phyloP scores from a whole-genome alignment of 1,140 invertebrate genomes.

The Paraescarpia echinospica region DNA sequence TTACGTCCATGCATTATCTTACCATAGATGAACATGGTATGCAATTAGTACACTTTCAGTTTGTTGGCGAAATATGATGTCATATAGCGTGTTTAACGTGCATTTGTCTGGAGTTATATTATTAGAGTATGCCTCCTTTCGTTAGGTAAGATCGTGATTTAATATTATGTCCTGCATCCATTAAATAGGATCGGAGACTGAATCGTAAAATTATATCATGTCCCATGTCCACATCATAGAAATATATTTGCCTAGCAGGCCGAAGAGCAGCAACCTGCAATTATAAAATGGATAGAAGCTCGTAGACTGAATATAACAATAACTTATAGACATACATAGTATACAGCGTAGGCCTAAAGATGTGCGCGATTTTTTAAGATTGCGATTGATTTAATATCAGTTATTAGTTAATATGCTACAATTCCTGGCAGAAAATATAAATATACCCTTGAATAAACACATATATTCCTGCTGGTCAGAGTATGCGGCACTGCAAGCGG shows the following conservation, averaged over 20 bases:
- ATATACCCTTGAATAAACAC: too few species aligned
- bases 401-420: neutral
- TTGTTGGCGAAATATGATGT: neutral
- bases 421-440: too few species aligned
- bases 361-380: too few species aligned
- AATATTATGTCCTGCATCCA: neutral
- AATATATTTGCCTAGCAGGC: too few species aligned
- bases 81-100: neutral
- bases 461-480: neutral
- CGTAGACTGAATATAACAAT: too few species aligned
- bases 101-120: neutral
- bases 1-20: too few species aligned
- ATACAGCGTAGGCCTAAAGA: too few species aligned
- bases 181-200: neutral
- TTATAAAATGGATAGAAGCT: too few species aligned
- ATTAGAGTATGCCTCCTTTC: neutral
- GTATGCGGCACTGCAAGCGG: neutral
- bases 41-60: neutral
- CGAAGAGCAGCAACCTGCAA: too few species aligned
- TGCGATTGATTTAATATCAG: neutral
- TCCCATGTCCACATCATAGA: too few species aligned
- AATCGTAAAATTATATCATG: neutral
- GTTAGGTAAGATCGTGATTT: neutral
- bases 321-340: too few species aligned
- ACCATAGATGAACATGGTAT: neutral